Evolutionary conservation across 2,797 vertebrate genomes (phyloP).

Genomic region (Phylloscopus collybita): DNA sequence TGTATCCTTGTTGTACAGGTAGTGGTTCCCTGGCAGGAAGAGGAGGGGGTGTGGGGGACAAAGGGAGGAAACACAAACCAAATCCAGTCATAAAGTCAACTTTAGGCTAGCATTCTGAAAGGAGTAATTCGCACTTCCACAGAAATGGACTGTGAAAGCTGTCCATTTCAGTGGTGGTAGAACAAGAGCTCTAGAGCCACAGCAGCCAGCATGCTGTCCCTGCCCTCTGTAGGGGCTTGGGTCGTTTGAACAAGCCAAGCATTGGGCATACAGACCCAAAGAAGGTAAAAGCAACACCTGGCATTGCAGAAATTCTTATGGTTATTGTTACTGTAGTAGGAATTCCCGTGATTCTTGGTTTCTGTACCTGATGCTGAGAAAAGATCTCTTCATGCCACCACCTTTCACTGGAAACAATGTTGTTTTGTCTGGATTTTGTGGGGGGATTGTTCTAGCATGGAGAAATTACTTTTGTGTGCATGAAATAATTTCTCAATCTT

Average conservation of each 20-base stretch:
- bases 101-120: neutral
- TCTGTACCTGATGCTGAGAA: neutral
- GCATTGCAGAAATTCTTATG: neutral
- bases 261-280: neutral
- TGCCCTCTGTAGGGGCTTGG: neutral
- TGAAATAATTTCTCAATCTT: neutral
- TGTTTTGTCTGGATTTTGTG: neutral
- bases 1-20: neutral
- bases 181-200: neutral
- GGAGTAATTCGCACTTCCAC: neutral
- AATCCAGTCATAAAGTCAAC: neutral
- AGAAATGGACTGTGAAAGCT: neutral
- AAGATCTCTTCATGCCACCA: neutral
- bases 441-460: neutral
- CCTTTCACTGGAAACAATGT: neutral
- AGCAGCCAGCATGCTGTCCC: fast-evolving
- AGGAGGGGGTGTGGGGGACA: fast-evolving
- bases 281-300: neutral
- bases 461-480: neutral
- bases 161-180: neutral
- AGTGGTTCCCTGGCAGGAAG: neutral
- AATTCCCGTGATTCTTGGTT: neutral
- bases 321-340: neutral
- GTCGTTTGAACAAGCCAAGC: neutral
- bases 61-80: neutral